These are phyloP conservation scores for Euphonia xanthogaster DNA, from an alignment of 2,797 vertebrate species.

Conservation along the genomic window DNA sequence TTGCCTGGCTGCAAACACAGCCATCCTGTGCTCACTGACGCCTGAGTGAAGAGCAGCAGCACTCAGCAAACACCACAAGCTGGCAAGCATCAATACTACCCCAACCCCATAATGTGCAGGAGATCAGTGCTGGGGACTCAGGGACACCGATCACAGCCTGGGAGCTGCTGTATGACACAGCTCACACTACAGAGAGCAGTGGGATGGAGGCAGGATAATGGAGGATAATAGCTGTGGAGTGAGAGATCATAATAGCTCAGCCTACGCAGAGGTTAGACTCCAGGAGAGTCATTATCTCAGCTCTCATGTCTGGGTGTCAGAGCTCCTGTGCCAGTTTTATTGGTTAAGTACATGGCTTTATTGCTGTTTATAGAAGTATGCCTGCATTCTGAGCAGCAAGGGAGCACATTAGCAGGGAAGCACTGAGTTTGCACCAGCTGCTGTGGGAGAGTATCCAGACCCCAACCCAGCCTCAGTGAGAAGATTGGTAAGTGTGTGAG, in stretches of 20 bases:
- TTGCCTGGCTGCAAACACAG: background rate
- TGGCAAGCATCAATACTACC: background rate
- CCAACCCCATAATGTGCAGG: accelerated
- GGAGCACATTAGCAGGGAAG: background rate
- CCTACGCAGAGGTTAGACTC: background rate
- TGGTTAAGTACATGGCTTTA: background rate
- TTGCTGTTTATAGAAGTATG: background rate
- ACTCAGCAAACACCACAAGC: background rate
- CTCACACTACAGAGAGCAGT: accelerated
- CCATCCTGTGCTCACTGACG: background rate
- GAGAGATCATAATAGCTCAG: background rate
- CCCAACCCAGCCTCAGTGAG: background rate
- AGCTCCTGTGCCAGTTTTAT: background rate
- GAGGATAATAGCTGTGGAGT: background rate
- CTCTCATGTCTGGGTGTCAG: background rate
- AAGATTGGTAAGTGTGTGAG: accelerated
- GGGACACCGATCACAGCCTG: background rate
- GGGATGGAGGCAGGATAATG: background rate
- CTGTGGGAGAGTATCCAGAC: background rate
- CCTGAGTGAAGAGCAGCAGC: background rate
- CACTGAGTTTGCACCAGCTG: background rate
- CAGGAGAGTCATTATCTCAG: background rate
- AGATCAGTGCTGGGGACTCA: accelerated
- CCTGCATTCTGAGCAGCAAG: background rate
- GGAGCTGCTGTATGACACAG: background rate